Base-by-base conservation (phyloP, 2,113 vertebrate genomes). In the Salvelinus sp. region DNA sequence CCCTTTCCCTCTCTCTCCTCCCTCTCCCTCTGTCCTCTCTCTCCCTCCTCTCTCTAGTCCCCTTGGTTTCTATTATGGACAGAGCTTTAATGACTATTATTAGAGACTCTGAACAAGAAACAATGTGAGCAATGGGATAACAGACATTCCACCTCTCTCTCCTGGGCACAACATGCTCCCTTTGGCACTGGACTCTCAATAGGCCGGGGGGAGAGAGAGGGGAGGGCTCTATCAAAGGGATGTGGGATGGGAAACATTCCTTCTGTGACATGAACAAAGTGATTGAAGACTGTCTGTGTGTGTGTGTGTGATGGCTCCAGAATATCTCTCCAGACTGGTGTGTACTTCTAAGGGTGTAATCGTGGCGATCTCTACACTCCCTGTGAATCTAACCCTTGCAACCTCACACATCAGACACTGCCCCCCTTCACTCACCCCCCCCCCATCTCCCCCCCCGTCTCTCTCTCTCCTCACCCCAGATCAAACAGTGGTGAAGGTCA, bases 211-310 rank as follows among this genome's bases (percentile, higher is more conserved):
- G 74, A 79, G 75, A 79, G 83, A 71, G 44, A 23, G 63, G 86
- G 78, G 69, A 71, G 74, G 81, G 47, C 91, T 81, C 79, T 85
- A 90, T 91, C 89, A 92, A 92, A 93, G 90, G 93, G 93, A 25
- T 25, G 25, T 88, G 91, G 91, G 84, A 89, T 70, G 79, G 88
- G 90, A 88, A 89, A 91, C 94, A 95, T 95, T 95, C 94, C 90
- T 95, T 94, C 93, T 92, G 78, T 90, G 88, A 91, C 89, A 82
- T 76, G 88, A 91, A 90, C 79, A 88, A 85, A 86, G 88, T 91
- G 91, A 95, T 91, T 79, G 89, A 90, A 87, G 92, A 90, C 0
- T 33, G 5, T 33, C 0, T 63, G 9, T 63, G 22, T 22, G 1
- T 25, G 22, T n/a, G 6, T 5, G 7, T 9, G 22, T 13, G 60